Evolutionary conservation across 2,113 vertebrate genomes (phyloP), one percentile per base, ranked within the genome.

Genomic region (Alosa alosa): DNA sequence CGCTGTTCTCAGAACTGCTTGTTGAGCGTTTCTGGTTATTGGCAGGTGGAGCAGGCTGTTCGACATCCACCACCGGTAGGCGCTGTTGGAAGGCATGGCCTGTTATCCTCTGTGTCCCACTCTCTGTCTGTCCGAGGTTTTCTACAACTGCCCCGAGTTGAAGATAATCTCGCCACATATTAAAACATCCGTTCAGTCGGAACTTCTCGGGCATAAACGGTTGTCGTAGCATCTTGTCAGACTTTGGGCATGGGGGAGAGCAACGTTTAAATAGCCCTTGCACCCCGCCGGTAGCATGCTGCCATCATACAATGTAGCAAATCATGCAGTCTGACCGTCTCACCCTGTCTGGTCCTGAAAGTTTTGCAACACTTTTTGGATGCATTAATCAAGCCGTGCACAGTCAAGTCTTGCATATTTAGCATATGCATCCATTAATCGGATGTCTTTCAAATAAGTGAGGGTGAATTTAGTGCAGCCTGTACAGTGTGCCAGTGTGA

Each of bases 111-210:
- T 18, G 72, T 13, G 25, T 25, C n/a, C n/a, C n/a, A 31, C 31
- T 17, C 25, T 39, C 72, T 41, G 9, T 5, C 1, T 39, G 68
- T 39, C 68, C 31, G 10, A 78, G 31, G 15, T 17, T 4, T 39
- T 78, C 72, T 2, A 78, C 72, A 78, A 78, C 31, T 78, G 72
- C 36, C 3, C 72, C 72, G 36, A 78, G 72, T 78, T 78, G 31
- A 39, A 78, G 72, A 39, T 78, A 78, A 78, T 78, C 72, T 13
- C 72, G 31, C 72, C 72, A 78, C 72, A 78, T 78, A 17, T 78
- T 78, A 17, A 78, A 78, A 78, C 2, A 13, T 31, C 31, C 36
- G 31, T 39, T 39, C 31, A 78, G 10, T 39, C 2, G 72, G 11
- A 17, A 15, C 0, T 36, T 31, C 4, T 39, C 31, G 36, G 31